Base-by-base conservation (phyloP, 2,113 vertebrate genomes). In the Platichthys stellatus region DNA sequence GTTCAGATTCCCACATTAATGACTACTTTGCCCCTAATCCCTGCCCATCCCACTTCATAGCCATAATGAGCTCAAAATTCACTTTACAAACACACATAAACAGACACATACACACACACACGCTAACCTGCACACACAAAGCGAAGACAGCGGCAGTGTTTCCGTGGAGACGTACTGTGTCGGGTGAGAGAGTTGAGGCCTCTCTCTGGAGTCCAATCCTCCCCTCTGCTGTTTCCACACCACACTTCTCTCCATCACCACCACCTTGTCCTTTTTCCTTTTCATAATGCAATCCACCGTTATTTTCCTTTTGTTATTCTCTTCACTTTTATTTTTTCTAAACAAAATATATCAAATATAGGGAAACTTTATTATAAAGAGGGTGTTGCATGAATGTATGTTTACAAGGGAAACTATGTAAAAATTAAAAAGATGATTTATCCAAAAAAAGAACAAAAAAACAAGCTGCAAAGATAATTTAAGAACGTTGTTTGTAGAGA, bases 321-420 rank as follows among this genome's bases (percentile, higher is more conserved):
- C 56, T 15, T 43, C 45, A 23, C 72, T 66, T 82, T 86, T 65
- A 47, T 88, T 86, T 85, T 51, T 49, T 56, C 51, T 58, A 72
- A 89, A 79, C 69, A 78, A 90, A 93, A 84, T 94, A 94, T 94
- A 94, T 94, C 91, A 90, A 93, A 92, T 94, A 94, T 95, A 94
- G 91, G 87, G 88, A 92, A 89, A 92, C 86, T 93, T 93, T 95
- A 95, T 90, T 93, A 93, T 94, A 93, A 94, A 93, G 92, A 92
- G 92, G 93, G 94, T 94, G 94, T 95, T 95, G 94, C 94, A 95
- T 95, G 94, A 94, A 94, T 95, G 94, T 95, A 94, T 95, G 94
- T 95, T 95, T 94, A 95, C 94, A 95, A 90, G 89, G 90, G 92
- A 90, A 94, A 93, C 89, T 90, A 92, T 89, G 83, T 93, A 79